Conservation (phyloP, 2,888 invertebrate genomes). For the Nymphalis polychloros region DNA sequence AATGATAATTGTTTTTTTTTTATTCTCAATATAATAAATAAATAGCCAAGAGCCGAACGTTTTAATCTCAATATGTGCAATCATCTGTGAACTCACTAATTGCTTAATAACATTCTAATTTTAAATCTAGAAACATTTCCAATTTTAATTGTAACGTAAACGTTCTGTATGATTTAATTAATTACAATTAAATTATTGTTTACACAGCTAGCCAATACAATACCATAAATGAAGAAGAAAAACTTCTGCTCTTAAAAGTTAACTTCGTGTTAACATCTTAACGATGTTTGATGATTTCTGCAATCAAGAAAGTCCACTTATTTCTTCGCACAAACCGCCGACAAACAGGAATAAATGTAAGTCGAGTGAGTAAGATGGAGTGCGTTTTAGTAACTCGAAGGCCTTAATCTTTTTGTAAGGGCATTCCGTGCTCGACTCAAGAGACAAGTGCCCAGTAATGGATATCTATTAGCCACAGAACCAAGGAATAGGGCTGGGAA, state of each 20-base stretch:
- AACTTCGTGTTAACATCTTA: not conserved
- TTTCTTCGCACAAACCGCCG: constrained; percentile 4
- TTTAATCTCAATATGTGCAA: no score
- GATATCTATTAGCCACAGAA: constrained; percentile 73
- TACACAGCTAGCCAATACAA: no score
- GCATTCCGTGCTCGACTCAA: constrained; percentile 53
- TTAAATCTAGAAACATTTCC: no score
- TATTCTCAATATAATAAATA: no score
- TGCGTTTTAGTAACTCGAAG: constrained; percentile 36
- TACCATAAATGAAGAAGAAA: not conserved
- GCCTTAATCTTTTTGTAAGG: constrained; percentile 43
- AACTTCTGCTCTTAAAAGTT: not conserved
- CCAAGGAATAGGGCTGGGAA: constrained; percentile 50
- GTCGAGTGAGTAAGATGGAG: constrained; percentile 31
- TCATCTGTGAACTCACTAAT: no score
- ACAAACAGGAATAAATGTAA: constrained; percentile 24
- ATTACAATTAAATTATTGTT: no score
- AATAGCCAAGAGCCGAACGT: no score
- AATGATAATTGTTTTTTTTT: no score
- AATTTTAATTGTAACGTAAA: no score
- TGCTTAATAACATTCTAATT: no score
- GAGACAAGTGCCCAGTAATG: constrained; percentile 71
- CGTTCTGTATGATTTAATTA: no score
- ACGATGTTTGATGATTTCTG: not conserved
- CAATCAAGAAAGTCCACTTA: constrained; percentile 9